Conservation (phyloP, 2,888 invertebrate species). For the Ichneumoninae sp. region DNA sequence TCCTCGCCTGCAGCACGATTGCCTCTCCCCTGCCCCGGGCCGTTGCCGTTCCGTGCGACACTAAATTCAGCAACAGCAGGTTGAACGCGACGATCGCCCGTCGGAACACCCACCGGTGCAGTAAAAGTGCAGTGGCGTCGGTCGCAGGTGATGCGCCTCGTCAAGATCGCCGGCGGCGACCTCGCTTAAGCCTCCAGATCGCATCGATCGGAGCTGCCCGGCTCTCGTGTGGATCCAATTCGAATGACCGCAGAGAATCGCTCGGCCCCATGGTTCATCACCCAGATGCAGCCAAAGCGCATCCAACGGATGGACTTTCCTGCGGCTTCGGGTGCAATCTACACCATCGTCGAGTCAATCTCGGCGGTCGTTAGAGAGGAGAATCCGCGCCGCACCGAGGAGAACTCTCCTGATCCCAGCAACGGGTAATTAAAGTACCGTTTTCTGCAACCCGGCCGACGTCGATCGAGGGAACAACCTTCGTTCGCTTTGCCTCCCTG, state of each 20-base stretch:
- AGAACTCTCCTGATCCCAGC: slow-evolving; percentile 33
- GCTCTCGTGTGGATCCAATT: neutral
- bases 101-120: slow-evolving; percentile 6
- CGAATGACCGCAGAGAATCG: neutral
- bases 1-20: slow-evolving; percentile 47
- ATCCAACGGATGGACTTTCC: slow-evolving; percentile 1
- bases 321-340: slow-evolving; percentile 32
- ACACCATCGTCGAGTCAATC: slow-evolving; percentile 32
- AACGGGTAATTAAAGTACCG: slow-evolving; percentile 50
- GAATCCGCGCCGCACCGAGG: slow-evolving; percentile 4
- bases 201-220: slow-evolving; percentile 5
- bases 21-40: slow-evolving; percentile 20
- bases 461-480: neutral
- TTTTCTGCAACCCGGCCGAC: slow-evolving; percentile 7
- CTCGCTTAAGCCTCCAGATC: neutral
- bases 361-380: slow-evolving; percentile 4
- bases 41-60: slow-evolving; percentile 35
- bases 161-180: slow-evolving; percentile 2
- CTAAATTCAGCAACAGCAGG: slow-evolving; percentile 38
- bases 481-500: slow-evolving; percentile 31
- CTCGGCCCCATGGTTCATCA: neutral
- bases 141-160: slow-evolving; percentile 14
- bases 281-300: neutral
- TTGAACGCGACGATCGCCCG: neutral
- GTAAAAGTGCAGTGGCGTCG: slow-evolving; percentile 4